Evolutionary conservation across 2,797 vertebrate species (phyloP).

Genomic region (Trachurus trachurus): DNA sequence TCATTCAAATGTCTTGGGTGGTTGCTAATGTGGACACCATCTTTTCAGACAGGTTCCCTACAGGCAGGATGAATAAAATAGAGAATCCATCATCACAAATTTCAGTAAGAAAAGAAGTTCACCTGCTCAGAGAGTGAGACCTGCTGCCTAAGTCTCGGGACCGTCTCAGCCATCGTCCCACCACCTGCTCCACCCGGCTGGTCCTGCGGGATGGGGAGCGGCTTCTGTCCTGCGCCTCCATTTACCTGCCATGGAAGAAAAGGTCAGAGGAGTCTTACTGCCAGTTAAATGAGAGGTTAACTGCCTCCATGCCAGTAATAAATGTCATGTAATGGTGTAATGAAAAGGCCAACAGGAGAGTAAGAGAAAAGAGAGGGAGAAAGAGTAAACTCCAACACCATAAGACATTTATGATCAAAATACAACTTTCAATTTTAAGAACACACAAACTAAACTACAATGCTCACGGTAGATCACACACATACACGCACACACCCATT

Average conservation of each 20-base stretch:
- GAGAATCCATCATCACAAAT: neutral
- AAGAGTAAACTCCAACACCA: neutral
- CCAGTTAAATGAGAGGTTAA: neutral
- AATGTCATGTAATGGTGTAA: neutral
- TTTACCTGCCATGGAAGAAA: constrained; percentile 87
- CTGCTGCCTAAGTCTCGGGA: constrained; percentile 90
- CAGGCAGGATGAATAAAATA: neutral
- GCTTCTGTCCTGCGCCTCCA: constrained; percentile 94
- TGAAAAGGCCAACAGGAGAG: neutral
- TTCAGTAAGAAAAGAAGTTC: neutral
- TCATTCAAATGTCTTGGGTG: neutral
- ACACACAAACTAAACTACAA: neutral
- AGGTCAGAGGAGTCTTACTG: constrained; percentile 11
- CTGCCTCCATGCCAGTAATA: neutral
- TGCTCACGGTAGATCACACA: neutral
- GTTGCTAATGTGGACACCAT: neutral
- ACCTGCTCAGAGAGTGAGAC: constrained; percentile 84
- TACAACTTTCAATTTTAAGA: neutral
- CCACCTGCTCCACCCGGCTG: constrained; percentile 96
- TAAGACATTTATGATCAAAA: neutral
- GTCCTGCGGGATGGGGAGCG: constrained; percentile 91
- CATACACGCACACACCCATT: constrained; percentile 3
- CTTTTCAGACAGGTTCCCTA: neutral
- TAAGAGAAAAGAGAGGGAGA: no score
- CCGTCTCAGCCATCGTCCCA: constrained; percentile 96